Percentiles rank a stretch among this genome's conserved stretches.
Conservation (phyloP, 1,140 invertebrate species). For the Stenopsyche tienmushanensis region DNA sequence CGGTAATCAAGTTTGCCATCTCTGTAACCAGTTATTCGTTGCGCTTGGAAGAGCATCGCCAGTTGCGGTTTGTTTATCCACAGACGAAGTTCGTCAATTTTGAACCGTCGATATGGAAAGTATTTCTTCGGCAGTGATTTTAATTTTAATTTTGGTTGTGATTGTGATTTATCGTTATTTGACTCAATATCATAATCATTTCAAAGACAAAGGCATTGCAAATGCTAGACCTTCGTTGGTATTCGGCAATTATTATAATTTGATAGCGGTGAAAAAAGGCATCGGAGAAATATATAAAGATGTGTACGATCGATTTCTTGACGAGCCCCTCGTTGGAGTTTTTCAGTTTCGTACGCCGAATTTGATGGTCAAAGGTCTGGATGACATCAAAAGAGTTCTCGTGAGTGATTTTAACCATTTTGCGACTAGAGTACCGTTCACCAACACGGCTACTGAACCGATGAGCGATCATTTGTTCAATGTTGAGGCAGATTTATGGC, state of each 20-base stretch:
- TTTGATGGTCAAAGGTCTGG: conserved; percentile 56
- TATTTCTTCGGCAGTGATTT: background rate
- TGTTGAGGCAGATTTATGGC: conserved; percentile 54
- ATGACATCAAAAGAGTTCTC: conserved; percentile 56
- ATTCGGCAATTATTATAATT: conserved; percentile 45
- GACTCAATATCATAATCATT: conserved; percentile 44
- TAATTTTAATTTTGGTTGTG: background rate
- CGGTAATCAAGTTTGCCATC: no score
- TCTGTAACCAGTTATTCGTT: no score
- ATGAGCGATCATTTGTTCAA: conserved; percentile 37
- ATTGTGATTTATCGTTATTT: background rate
- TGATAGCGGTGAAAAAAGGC: conserved; percentile 41
- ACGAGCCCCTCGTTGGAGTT: conserved; percentile 45
- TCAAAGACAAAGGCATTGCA: conserved; percentile 50
- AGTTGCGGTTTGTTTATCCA: no score
- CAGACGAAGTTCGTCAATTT: no score
- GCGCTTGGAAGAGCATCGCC: no score
- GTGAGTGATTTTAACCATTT: conserved; percentile 60
- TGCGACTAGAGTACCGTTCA: conserved; percentile 44
- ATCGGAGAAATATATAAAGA: conserved; percentile 41
- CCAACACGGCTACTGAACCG: conserved; percentile 5
- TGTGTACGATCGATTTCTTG: conserved; percentile 40
- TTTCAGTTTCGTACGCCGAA: conserved; percentile 50
- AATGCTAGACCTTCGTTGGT: conserved; percentile 46
- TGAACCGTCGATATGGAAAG: background rate